Percentiles rank a stretch among this genome's conserved stretches.
Evolutionary conservation across 2,888 invertebrate genomes (phyloP).

Genomic region (Tuta absoluta): DNA sequence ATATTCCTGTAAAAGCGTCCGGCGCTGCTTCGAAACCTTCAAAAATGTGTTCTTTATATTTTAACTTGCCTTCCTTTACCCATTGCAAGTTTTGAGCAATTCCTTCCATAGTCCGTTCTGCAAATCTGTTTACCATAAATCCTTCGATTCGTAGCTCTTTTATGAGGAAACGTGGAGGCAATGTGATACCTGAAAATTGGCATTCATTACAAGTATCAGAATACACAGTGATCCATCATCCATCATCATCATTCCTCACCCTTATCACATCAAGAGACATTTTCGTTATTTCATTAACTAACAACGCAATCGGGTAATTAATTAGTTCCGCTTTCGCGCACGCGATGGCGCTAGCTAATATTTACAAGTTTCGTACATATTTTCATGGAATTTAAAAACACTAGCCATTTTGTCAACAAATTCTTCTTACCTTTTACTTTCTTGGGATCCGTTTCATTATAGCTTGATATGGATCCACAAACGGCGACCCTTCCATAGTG

Average conservation of each 20-base stretch:
- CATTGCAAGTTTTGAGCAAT: slow-evolving; percentile 81
- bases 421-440: slow-evolving; percentile 64
- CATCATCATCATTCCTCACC: no score
- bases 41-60: slow-evolving; percentile 83
- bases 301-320: no score
- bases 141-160: slow-evolving; percentile 85
- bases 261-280: no score
- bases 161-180: slow-evolving; percentile 78
- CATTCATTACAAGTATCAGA: no score
- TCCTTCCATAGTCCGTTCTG: slow-evolving; percentile 80
- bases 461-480: slow-evolving; percentile 84
- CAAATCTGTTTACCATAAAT: slow-evolving; percentile 78
- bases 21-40: slow-evolving; percentile 85
- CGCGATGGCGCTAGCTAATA: slow-evolving; percentile 15
- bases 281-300: no score
- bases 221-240: no score
- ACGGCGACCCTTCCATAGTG: slow-evolving; percentile 81
- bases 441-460: slow-evolving; percentile 78
- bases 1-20: slow-evolving; percentile 83
- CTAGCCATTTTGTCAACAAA: neutral
- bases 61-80: slow-evolving; percentile 84
- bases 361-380: neutral
- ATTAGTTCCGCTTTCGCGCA: neutral
- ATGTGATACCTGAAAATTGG: slow-evolving; percentile 54
- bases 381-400: neutral